These are phyloP conservation scores for Ostrea denselamellosa DNA, from an alignment of 1,140 invertebrate species.

Conservation along the genomic window DNA sequence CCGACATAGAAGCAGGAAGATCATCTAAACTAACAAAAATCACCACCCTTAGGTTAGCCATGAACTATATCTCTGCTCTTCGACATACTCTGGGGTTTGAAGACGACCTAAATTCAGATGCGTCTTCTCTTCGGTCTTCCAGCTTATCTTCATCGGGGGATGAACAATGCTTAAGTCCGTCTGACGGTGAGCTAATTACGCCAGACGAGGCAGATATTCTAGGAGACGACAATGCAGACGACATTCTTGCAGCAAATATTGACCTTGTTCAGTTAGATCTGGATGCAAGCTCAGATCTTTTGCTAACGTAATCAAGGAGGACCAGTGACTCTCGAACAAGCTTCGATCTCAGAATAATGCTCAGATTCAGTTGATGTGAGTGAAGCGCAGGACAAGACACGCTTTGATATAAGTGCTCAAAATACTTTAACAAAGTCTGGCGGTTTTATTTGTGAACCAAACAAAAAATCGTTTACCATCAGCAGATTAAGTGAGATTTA, in stretches of 20 bases:
- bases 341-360: constrained; percentile 13
- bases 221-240: constrained; percentile 45
- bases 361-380: background rate
- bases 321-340: constrained; percentile 2
- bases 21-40: constrained; percentile 91
- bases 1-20: constrained; percentile 77
- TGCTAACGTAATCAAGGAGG: constrained; percentile 9
- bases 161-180: constrained; percentile 54
- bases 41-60: constrained; percentile 90
- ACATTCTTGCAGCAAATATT: constrained; percentile 41
- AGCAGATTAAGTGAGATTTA: background rate
- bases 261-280: constrained; percentile 51
- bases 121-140: constrained; percentile 45
- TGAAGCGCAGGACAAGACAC: background rate
- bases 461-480: background rate
- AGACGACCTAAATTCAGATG: constrained; percentile 56
- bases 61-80: constrained; percentile 90
- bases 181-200: constrained; percentile 44
- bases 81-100: constrained; percentile 79
- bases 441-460: background rate
- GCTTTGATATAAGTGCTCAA: constrained; percentile 12
- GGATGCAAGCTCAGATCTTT: constrained; percentile 31
- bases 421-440: background rate
- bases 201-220: constrained; percentile 41
- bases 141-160: constrained; percentile 55